Evolutionary conservation across 2,888 invertebrate species (phyloP).

Genomic region (Busseola fusca): DNA sequence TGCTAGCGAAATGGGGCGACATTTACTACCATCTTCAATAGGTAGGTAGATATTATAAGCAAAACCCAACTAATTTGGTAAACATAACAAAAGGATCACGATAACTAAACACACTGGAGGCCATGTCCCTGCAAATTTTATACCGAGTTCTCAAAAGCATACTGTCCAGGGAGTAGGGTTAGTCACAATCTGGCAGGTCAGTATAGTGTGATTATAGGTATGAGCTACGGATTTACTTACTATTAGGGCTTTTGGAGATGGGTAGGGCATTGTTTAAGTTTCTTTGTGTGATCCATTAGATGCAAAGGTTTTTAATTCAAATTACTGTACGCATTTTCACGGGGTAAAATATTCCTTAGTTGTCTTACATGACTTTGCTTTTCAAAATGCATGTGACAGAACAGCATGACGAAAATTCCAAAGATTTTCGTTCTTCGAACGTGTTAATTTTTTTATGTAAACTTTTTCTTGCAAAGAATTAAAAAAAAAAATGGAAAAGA

Average conservation of each 20-base stretch:
- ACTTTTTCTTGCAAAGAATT: conserved; percentile 12
- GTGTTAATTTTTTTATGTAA: conserved; percentile 23
- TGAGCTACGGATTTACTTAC: conserved; percentile 16
- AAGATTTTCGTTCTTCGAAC: conserved; percentile 57
- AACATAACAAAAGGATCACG: not conserved
- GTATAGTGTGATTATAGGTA: not conserved
- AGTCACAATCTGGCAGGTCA: not conserved
- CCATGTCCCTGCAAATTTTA: not conserved
- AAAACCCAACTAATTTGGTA: conserved; percentile 7
- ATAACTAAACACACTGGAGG: not conserved
- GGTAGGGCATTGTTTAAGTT: conserved; percentile 54
- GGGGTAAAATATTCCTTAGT: not conserved
- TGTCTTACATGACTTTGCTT: conserved; percentile 31
- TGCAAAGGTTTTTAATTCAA: not conserved
- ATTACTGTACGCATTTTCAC: not conserved
- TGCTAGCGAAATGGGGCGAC: too few species aligned
- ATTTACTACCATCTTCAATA: not conserved
- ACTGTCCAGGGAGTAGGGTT: not conserved
- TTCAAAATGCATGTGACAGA: conserved; percentile 39
- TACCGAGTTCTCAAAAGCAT: not conserved
- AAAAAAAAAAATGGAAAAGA: not conserved
- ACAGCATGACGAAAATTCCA: conserved; percentile 11
- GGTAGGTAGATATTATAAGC: not conserved
- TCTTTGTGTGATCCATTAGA: conserved; percentile 53
- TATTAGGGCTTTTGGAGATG: conserved; percentile 16